phyloP scores from a whole-genome alignment of 2,888 invertebrate species.

The Leucophenga maculata region DNA sequence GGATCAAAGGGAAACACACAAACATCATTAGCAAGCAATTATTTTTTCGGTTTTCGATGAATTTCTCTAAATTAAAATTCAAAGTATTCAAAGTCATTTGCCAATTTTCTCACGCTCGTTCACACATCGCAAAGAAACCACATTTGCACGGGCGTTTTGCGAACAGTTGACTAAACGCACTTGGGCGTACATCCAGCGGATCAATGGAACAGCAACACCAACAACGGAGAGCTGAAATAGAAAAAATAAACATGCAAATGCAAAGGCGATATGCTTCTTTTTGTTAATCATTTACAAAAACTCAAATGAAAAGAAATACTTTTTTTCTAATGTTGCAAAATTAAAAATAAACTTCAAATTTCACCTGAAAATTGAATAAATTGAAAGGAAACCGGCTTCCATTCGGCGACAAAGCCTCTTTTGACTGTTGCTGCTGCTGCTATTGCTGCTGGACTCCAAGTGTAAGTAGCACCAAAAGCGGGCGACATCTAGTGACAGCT shows the following conservation, averaged over 20 bases:
- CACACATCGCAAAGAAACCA: neutral
- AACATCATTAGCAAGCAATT: no score
- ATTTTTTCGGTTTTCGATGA: no score
- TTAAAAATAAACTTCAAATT: slow-evolving; percentile 13
- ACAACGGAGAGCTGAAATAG: no score
- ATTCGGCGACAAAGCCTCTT: neutral
- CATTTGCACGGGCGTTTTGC: neutral
- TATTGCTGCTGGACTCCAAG: slow-evolving; percentile 42
- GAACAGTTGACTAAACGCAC: neutral
- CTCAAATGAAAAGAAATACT: neutral
- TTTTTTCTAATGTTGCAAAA: neutral
- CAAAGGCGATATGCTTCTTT: neutral
- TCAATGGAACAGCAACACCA: no score
- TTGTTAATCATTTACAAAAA: slow-evolving; percentile 1
- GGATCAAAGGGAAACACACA: no score
- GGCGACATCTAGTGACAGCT: neutral
- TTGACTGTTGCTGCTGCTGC: neutral
- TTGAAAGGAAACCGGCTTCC: slow-evolving; percentile 19
- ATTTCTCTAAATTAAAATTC: no score
- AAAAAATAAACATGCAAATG: slow-evolving; percentile 6
- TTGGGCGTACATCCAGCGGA: neutral
- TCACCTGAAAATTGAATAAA: slow-evolving; percentile 5
- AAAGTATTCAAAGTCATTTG: no score
- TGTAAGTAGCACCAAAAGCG: neutral
- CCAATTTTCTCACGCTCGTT: neutral